phyloP scores from a whole-genome alignment of 2,888 invertebrate species.

The Coelinius sp. region DNA sequence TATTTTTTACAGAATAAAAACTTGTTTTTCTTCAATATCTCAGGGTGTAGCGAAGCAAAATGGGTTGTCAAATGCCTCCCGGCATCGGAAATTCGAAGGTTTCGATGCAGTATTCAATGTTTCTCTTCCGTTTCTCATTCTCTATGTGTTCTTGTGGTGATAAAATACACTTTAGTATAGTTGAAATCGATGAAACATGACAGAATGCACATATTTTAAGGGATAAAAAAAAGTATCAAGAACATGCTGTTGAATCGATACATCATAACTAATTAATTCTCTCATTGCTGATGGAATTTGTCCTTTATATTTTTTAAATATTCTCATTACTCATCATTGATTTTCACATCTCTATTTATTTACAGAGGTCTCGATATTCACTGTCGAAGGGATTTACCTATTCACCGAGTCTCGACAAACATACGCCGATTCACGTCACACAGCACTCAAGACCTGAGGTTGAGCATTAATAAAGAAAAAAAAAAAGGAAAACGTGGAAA shows the following conservation, averaged over 20 bases:
- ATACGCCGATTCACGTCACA: constrained; percentile 79
- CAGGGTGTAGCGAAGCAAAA: constrained; percentile 6
- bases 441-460: constrained; percentile 72
- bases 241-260: not conserved
- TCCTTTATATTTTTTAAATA: no score
- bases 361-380: constrained; percentile 95
- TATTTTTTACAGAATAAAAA: not conserved
- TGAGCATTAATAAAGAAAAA: no score
- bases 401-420: constrained; percentile 81
- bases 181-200: not conserved
- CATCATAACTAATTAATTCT: not conserved
- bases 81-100: constrained; percentile 5
- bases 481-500: constrained; percentile 39
- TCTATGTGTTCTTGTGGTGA: not conserved
- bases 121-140: constrained; percentile 21
- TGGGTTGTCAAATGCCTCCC: constrained; percentile 13
- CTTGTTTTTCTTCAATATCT: constrained; percentile 8
- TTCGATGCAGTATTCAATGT: constrained; percentile 3
- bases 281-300: not conserved
- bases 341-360: no score
- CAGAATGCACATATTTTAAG: not conserved
- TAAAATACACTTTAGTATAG: not conserved
- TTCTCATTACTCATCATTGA: no score
- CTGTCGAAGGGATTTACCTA: constrained; percentile 91
- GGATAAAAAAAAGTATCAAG: not conserved